phyloP scores from a whole-genome alignment of 1,140 invertebrate species.

The Bradysia coprophila region DNA sequence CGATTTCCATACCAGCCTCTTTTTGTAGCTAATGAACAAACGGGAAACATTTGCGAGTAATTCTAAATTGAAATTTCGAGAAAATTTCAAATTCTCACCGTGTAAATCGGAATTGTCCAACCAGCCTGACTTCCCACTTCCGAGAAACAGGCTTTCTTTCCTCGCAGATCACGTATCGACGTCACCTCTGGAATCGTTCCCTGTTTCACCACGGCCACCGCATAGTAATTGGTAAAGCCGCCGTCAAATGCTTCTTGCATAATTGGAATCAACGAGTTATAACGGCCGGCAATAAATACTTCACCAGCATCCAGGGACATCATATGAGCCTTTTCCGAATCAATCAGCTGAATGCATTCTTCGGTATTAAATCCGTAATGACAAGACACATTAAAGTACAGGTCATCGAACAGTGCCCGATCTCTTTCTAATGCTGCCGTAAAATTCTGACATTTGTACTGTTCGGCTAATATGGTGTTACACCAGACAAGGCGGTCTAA shows the following conservation, averaged over 20 bases:
- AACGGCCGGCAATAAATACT: conserved; percentile 78
- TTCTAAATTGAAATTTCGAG: background rate
- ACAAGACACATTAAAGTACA: conserved; percentile 42
- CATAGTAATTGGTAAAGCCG: conserved; percentile 44
- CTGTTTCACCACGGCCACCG: conserved; percentile 71
- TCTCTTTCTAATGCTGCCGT: conserved; percentile 42
- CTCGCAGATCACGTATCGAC: conserved; percentile 43
- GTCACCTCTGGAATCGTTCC: conserved; percentile 38
- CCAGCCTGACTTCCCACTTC: conserved; percentile 81
- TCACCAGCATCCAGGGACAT: conserved; percentile 82
- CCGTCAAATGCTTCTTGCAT: conserved; percentile 48
- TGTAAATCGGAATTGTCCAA: conserved; percentile 81
- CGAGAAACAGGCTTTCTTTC: conserved; percentile 71
- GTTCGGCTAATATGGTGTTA: conserved; percentile 49
- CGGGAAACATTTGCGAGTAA: background rate
- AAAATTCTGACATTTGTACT: conserved; percentile 58
- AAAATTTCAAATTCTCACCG: conserved; percentile 28
- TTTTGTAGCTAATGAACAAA: conserved; percentile 50
- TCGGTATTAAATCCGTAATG: conserved; percentile 52
- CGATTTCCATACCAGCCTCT: conserved; percentile 56
- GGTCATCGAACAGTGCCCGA: conserved; percentile 35
- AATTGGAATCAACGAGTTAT: conserved; percentile 82
- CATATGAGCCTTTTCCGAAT: conserved; percentile 61
- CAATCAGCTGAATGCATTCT: conserved; percentile 62
- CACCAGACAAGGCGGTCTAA: conserved; percentile 40